These are phyloP conservation scores for Acrossocheilus fasciatus DNA, from an alignment of 2,797 vertebrate genomes.

Conservation along the genomic window DNA sequence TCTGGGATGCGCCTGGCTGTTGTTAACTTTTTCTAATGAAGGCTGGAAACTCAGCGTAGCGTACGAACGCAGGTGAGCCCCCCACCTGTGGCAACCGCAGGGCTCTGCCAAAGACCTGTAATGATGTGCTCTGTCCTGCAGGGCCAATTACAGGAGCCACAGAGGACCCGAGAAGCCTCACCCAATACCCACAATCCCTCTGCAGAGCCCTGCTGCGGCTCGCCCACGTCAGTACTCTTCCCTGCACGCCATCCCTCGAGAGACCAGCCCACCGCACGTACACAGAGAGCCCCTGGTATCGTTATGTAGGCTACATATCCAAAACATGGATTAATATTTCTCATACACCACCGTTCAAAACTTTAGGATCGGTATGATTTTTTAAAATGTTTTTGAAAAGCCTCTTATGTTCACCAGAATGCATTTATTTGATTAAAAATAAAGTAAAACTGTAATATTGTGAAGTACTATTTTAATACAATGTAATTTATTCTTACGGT, in stretches of 20 bases:
- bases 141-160: conserved; percentile 62
- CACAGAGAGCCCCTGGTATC: conserved; percentile 16
- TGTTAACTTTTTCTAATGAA: conserved; percentile 74
- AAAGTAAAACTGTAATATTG: background rate
- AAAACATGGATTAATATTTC: background rate
- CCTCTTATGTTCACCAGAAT: background rate
- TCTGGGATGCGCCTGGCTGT: conserved; percentile 56
- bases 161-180: conserved; percentile 53
- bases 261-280: conserved; percentile 19
- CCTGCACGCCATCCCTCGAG: conserved; percentile 50
- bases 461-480: background rate
- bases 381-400: background rate
- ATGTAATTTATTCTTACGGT: background rate
- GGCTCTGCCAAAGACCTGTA: conserved; percentile 59
- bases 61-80: conserved; percentile 69
- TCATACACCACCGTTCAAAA: background rate
- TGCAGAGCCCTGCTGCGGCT: conserved; percentile 48
- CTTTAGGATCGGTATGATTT: background rate
- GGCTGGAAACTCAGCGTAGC: conserved; percentile 66
- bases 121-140: conserved; percentile 66
- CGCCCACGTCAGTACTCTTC: conserved; percentile 55
- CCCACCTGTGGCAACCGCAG: conserved; percentile 66
- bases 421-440: background rate
- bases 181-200: conserved; percentile 38
- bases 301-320: background rate